Conservation (phyloP, 1,140 invertebrate genomes). For the Pogonus chalceus region DNA sequence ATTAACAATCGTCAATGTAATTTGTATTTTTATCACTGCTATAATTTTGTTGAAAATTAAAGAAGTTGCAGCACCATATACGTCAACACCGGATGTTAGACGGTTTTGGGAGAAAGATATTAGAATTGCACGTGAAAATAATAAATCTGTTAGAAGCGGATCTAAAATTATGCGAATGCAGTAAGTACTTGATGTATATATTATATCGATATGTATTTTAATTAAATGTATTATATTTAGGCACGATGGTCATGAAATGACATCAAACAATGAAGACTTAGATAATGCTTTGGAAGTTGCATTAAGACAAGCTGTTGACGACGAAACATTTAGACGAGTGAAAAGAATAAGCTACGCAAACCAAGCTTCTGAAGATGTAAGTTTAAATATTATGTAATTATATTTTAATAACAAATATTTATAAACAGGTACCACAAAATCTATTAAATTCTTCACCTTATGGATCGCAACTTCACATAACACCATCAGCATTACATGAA, state of each 20-base stretch:
- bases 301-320: slow-evolving; percentile 53
- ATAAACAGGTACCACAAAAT: not conserved
- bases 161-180: slow-evolving; percentile 34
- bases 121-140: slow-evolving; percentile 54
- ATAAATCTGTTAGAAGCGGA: slow-evolving; percentile 37
- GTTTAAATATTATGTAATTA: not conserved
- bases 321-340: slow-evolving; percentile 57
- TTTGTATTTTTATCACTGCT: slow-evolving; percentile 74
- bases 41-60: slow-evolving; percentile 78
- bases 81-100: slow-evolving; percentile 58
- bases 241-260: slow-evolving; percentile 24
- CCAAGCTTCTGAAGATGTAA: slow-evolving; percentile 52
- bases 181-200: slow-evolving; percentile 29
- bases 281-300: slow-evolving; percentile 48
- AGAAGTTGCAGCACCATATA: slow-evolving; percentile 73
- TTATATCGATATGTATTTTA: slow-evolving; percentile 9
- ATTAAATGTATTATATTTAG: too few species aligned
- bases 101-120: slow-evolving; percentile 76
- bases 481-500: slow-evolving; percentile 30
- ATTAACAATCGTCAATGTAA: slow-evolving; percentile 71
- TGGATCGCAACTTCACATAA: not conserved
- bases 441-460: not conserved
- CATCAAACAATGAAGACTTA: slow-evolving; percentile 36
- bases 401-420: not conserved
- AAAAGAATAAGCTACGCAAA: slow-evolving; percentile 59